These are phyloP conservation scores for Arrhamphus sclerolepis DNA, from an alignment of 2,797 vertebrate genomes.

Conservation along the genomic window DNA sequence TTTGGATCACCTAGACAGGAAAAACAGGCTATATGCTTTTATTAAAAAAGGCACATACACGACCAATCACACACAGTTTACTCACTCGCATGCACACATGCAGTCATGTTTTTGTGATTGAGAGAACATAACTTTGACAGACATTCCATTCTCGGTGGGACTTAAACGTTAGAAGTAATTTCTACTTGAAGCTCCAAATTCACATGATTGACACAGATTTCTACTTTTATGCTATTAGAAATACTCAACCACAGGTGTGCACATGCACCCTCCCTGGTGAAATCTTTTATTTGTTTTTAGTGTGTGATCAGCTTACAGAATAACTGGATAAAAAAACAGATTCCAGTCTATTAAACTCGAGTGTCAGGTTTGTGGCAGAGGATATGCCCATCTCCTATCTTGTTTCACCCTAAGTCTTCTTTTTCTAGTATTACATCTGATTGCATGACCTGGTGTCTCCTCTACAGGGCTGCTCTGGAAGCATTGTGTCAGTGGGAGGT, in stretches of 20 bases:
- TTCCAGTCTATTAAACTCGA: no score
- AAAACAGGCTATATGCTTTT: slow-evolving; percentile 48
- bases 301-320: no score
- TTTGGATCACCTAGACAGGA: slow-evolving; percentile 54
- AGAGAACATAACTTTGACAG: slow-evolving; percentile 5
- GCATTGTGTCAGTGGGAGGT: slow-evolving; percentile 94
- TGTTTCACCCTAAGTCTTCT: neutral
- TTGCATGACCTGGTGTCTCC: slow-evolving; percentile 1
- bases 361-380: no score
- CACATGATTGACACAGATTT: neutral
- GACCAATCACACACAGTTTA: slow-evolving; percentile 11
- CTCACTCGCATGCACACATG: neutral
- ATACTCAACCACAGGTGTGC: neutral
- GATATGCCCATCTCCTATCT: no score
- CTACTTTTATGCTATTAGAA: neutral
- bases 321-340: no score
- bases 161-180: neutral
- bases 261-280: neutral
- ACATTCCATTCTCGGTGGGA: slow-evolving; percentile 1
- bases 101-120: slow-evolving; percentile 1
- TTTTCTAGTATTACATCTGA: slow-evolving; percentile 8
- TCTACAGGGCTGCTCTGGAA: slow-evolving; percentile 86
- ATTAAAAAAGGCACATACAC: slow-evolving; percentile 58
- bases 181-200: neutral
- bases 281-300: slow-evolving; percentile 9